Base-by-base conservation (phyloP, 1,140 invertebrate genomes). In the Trichonephila clavipes region DNA sequence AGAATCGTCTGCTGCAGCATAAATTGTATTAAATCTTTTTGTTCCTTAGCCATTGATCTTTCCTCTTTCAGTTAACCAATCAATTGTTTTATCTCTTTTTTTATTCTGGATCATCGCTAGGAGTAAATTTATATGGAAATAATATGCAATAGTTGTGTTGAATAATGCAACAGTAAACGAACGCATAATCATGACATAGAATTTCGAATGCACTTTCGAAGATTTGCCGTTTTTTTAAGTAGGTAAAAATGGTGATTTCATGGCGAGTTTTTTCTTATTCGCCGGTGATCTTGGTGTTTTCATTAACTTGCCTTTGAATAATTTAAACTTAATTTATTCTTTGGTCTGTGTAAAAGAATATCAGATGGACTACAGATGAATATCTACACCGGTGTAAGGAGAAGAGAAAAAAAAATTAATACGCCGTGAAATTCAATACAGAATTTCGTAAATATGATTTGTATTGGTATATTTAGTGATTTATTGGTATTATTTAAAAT, bases 81-180 rank as follows among this genome's bases (percentile, higher is more conserved):
- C 66, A 69, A 24, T 24, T 21, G 64, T 24, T 12, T 69, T 21
- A 24, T 69, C 24, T 24, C 64, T 69, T 69, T 69, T 24, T 69
- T 44, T 51, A 40, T 28, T 19, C 28, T 28, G 8, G 34, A 18
- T 82, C 34, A 28, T 40, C 40, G 66, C 66, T 69, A 3, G 10
- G 21, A 69, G 66, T 69, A 24, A 82, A 44, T 82, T 82, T 82
- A 82, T 82, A 82, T 82, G 77, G 77, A 82, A 82, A 82, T 82
- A 82, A 82, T 82, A 82, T 82, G 77, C 77, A 82, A 82, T 82
- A 51, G 77, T 82, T 82, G 34, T 44, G 24, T 16, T 82, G 77
- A 82, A 82, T 82, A 82, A 82, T 82, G 28, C 34, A 82, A 82
- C 34, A 82, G 77, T 51, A 51, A 40, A 28, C 77, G 34, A 51